Evolutionary conservation across 2,113 vertebrate genomes (phyloP), one percentile per base, ranked within the genome.

Genomic region (Pluvialis apricaria): DNA sequence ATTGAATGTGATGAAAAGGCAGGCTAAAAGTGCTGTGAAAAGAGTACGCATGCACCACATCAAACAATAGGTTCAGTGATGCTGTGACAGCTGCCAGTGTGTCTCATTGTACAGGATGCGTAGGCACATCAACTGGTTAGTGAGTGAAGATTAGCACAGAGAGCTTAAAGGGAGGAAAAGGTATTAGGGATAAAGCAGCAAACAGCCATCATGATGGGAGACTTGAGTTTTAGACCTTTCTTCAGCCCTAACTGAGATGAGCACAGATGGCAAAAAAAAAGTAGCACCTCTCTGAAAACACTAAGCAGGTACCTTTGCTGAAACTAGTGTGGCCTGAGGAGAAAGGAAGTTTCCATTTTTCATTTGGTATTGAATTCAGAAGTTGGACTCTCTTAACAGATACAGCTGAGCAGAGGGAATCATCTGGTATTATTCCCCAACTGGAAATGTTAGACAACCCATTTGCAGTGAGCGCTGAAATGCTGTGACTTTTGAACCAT

Each of bases 41-140:
- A 90, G 75, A 55, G 71, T 91, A 83, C 51, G 58, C 81, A 78
- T 94, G 91, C 75, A 88, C 51, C 61, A 16, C 92, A 88, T 70
- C 73, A 91, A 80, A 94, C 71, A 90, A 55, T 86, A 42, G 89
- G 40, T 80, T 76, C 66, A 52, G 84, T 38, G 94, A 52, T 79
- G 92, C 95, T 72, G 82, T 91, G 94, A 42, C 77, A 96, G 86
- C 90, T 95, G 92, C 83, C 88, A 82, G 66, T 5, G 62, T 51
- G 86, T 66, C 84, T 81, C 62, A 17, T 44, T 60, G 90, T 77
- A 47, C 58, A 29, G 54, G 7, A 22, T 28, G 32, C 45, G 18
- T 45, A 60, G 78, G 72, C 77, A 93, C 83, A 89, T 36, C 90
- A 52, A 24, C 57, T 42, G 52, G 36, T 52, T 68, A 81, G 40